Evolutionary conservation across 1,140 invertebrate genomes (phyloP).

Genomic region (Lasioglossum albipes): DNA sequence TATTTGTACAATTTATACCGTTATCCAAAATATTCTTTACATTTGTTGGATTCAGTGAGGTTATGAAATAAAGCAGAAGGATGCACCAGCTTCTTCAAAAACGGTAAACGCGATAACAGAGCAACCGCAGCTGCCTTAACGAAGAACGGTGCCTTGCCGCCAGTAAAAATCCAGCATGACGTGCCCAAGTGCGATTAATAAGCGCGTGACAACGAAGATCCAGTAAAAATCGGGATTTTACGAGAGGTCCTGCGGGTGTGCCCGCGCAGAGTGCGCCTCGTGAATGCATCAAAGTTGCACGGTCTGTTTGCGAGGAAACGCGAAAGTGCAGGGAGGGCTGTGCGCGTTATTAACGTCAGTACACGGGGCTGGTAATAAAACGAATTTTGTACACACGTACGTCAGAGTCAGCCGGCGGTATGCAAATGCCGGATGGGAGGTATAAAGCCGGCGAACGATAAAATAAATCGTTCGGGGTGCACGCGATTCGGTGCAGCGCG

Average conservation of each 20-base stretch:
- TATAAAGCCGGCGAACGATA: constrained; percentile 47
- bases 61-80: not conserved
- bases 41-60: no score
- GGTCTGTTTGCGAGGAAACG: not conserved
- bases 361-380: constrained; percentile 37
- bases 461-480: constrained; percentile 45
- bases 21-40: no score
- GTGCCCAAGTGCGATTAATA: constrained; percentile 23
- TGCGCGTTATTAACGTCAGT: constrained; percentile 43
- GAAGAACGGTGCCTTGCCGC: not conserved
- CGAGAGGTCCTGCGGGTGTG: not conserved
- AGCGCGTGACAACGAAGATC: not conserved
- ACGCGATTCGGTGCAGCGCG: constrained; percentile 43
- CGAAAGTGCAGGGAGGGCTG: not conserved
- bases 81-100: not conserved
- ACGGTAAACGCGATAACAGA: not conserved
- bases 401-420: constrained; percentile 23
- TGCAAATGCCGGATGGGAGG: constrained; percentile 40
- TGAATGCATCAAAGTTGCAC: constrained; percentile 15
- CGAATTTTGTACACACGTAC: constrained; percentile 42
- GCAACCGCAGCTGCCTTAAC: not conserved
- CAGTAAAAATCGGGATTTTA: constrained; percentile 22
- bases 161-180: not conserved
- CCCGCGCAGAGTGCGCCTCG: not conserved
- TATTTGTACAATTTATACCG: no score